Conservation (phyloP, 2,797 vertebrate genomes). For the Fundulus diaphanus region DNA sequence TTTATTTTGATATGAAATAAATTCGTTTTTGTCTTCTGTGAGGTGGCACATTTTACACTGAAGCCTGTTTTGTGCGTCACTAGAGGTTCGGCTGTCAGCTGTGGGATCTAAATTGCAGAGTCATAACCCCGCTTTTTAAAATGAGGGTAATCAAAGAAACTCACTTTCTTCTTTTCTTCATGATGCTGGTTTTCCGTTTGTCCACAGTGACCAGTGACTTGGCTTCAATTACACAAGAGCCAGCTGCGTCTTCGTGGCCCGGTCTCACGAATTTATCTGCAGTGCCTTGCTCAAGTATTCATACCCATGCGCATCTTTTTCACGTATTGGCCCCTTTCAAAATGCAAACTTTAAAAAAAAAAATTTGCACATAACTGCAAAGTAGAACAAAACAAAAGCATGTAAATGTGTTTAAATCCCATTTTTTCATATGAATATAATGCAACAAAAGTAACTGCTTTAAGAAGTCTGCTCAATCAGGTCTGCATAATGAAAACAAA, state of each 20-base stretch:
- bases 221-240: conserved; percentile 38
- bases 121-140: conserved; percentile 72
- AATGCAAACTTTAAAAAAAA: too few relatives aligned
- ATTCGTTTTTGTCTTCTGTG: conserved; percentile 48
- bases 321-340: neutral
- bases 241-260: conserved; percentile 33
- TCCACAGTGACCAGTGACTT: conserved; percentile 46
- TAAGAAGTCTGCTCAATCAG: neutral
- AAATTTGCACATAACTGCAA: neutral
- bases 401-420: neutral
- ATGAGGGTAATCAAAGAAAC: conserved; percentile 56
- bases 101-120: conserved; percentile 63
- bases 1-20: conserved; percentile 66
- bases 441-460: too few relatives aligned
- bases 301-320: neutral
- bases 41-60: conserved; percentile 53
- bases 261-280: neutral
- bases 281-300: neutral
- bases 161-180: conserved; percentile 54
- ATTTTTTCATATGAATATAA: too few relatives aligned
- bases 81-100: conserved; percentile 78
- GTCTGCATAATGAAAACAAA: neutral
- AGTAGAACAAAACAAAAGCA: neutral
- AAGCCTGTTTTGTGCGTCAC: conserved; percentile 76
- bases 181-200: conserved; percentile 32